Conservation (phyloP, 2,888 invertebrate species). For the Monopis laevigella region DNA sequence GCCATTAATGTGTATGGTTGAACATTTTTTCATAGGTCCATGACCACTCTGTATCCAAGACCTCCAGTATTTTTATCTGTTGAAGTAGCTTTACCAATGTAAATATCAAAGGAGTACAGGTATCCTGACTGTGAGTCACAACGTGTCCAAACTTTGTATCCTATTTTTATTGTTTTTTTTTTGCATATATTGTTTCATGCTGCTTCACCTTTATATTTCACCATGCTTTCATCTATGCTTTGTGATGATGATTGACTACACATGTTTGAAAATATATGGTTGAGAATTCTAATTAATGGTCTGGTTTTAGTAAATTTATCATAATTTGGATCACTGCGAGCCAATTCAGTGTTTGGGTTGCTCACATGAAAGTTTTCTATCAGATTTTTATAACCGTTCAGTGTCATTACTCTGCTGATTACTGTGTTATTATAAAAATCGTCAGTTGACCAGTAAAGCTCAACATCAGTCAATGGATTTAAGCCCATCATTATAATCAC, state of each 20-base stretch:
- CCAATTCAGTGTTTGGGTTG: background rate
- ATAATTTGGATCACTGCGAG: background rate
- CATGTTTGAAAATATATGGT: background rate
- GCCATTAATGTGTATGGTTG: background rate
- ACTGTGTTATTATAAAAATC: background rate
- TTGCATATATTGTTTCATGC: background rate
- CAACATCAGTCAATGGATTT: background rate
- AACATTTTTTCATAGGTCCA: background rate
- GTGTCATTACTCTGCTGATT: background rate
- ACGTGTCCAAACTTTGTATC: background rate
- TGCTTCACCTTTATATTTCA: background rate
- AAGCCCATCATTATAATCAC: conserved; percentile 2
- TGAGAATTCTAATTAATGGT: background rate
- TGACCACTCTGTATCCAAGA: background rate
- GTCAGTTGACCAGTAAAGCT: conserved; percentile 6
- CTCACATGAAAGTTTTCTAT: background rate
- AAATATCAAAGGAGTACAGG: background rate
- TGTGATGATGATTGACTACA: background rate
- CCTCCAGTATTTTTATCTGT: background rate
- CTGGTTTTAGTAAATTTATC: background rate
- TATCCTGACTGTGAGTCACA: background rate
- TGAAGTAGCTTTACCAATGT: background rate
- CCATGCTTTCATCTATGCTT: background rate
- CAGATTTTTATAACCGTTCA: too few species aligned
- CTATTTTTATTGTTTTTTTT: background rate